These are phyloP conservation scores for Propithecus coquereli DNA, from an alignment of 2,113 vertebrate species.

Conservation along the genomic window DNA sequence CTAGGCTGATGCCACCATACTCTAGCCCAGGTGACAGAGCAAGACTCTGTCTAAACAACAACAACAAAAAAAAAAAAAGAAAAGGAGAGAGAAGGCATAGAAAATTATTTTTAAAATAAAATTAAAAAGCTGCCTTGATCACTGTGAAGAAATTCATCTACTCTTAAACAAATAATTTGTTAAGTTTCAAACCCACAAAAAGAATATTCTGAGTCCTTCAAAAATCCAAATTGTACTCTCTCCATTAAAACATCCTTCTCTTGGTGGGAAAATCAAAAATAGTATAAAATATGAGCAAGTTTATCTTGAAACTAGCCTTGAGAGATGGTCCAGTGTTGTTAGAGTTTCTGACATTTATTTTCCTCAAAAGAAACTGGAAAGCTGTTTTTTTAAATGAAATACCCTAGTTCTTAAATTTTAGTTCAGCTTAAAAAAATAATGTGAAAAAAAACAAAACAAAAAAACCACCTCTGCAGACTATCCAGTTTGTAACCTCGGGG, in stretches of 20 bases:
- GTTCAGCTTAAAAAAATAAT: neutral
- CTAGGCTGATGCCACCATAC: too few species aligned
- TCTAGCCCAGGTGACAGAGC: too few species aligned
- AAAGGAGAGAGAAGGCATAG: too few species aligned
- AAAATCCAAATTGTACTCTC: neutral
- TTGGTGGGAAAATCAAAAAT: neutral
- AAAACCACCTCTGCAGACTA: neutral
- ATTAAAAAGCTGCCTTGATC: neutral
- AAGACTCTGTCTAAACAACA: too few species aligned
- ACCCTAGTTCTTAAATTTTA: neutral
- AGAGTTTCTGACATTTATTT: neutral
- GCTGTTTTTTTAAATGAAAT: neutral
- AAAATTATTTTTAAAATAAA: too few species aligned
- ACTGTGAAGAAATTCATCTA: neutral
- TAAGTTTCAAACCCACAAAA: neutral
- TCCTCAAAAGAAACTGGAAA: neutral
- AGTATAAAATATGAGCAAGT: neutral
- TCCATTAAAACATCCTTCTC: neutral
- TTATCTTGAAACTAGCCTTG: too few species aligned
- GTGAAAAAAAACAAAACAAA: accelerated
- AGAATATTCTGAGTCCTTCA: neutral
- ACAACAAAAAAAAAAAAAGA: too few species aligned
- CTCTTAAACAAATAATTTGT: neutral
- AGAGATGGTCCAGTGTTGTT: neutral
- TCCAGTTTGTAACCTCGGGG: neutral